These are phyloP conservation scores for Nemotelus pantherinus DNA, from an alignment of 2,888 invertebrate species.

Conservation along the genomic window DNA sequence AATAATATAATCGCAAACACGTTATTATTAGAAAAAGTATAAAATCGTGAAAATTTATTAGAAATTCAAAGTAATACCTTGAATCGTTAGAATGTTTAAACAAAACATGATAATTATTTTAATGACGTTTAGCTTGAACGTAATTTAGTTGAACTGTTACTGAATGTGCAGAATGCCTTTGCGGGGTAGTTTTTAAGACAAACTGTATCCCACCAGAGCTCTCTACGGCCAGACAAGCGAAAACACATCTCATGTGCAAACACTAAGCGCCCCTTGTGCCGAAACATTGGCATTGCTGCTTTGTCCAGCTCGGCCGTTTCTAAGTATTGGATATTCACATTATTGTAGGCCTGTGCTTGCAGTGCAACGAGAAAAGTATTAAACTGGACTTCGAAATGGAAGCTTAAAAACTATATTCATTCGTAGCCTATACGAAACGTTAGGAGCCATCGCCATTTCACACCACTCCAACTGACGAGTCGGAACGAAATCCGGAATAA, in stretches of 20 bases:
- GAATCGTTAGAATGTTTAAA: background rate
- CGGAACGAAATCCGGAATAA: conserved; percentile 28
- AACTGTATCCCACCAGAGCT: no score
- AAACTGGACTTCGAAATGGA: conserved; percentile 31
- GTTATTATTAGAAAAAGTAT: background rate
- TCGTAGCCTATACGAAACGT: conserved; percentile 17
- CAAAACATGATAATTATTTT: no score
- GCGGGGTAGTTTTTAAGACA: no score
- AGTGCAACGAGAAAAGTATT: conserved; percentile 29
- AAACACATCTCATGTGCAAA: no score
- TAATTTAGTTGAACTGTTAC: no score
- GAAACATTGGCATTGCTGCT: background rate
- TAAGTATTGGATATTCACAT: conserved; percentile 6
- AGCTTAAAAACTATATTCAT: conserved; percentile 35
- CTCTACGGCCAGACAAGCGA: no score
- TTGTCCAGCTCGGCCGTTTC: conserved; percentile 4
- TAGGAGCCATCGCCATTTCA: conserved; percentile 4
- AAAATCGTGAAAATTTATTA: background rate
- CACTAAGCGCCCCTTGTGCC: no score
- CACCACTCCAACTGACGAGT: conserved; percentile 1
- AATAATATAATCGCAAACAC: background rate
- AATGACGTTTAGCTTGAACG: no score
- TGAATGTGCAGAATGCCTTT: no score
- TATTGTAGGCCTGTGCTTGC: background rate
- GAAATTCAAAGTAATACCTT: background rate